Conservation (phyloP, 2,797 vertebrate genomes). For the Urophycis tenuis region DNA sequence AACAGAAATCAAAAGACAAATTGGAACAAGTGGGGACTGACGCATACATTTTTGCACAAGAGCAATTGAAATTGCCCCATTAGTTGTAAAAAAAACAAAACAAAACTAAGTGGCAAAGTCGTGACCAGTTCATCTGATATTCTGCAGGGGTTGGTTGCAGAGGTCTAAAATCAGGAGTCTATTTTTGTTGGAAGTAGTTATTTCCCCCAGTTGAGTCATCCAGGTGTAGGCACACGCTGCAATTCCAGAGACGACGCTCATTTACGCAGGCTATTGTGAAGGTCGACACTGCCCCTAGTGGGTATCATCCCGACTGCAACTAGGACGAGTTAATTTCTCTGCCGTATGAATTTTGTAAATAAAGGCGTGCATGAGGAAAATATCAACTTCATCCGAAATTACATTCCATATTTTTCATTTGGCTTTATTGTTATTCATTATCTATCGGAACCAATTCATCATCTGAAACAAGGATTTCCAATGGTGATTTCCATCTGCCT, state of each 20-base stretch:
- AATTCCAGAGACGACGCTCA: neutral
- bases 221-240: neutral
- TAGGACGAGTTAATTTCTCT: neutral
- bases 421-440: no score
- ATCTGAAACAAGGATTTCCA: neutral
- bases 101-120: no score
- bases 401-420: neutral
- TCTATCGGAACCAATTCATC: no score
- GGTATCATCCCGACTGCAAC: slow-evolving; percentile 30
- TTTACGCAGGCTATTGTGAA: slow-evolving; percentile 5
- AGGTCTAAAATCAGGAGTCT: neutral
- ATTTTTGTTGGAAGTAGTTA: neutral
- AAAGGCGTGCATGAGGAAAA: neutral
- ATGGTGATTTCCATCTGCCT: no score
- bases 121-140: neutral
- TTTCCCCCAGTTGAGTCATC: neutral
- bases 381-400: neutral
- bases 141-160: neutral
- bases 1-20: no score
- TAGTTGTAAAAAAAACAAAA: no score
- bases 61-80: no score
- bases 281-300: slow-evolving; percentile 44
- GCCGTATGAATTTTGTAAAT: neutral
- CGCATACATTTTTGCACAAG: neutral
- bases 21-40: neutral